phyloP scores from a whole-genome alignment of 2,888 invertebrate species.

The Panzeria rudis region DNA sequence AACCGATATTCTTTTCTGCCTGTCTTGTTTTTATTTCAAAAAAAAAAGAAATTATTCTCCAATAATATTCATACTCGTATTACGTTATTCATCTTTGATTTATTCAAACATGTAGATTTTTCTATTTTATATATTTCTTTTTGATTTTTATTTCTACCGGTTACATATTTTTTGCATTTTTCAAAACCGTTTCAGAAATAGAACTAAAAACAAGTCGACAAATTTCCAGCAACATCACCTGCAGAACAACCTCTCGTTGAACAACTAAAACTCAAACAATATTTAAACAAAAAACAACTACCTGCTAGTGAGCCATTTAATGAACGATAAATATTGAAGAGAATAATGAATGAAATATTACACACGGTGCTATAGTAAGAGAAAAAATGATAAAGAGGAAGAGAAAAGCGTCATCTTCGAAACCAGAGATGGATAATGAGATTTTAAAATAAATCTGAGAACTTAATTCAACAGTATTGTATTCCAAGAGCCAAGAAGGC shows the following conservation, averaged over 20 bases:
- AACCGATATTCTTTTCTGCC: constrained; percentile 39
- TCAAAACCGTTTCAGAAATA: constrained; percentile 68
- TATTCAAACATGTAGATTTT: constrained; percentile 21
- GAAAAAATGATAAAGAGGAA: constrained; percentile 27
- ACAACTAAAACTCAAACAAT: constrained; percentile 13
- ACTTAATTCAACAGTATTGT: not conserved
- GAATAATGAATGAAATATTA: constrained; percentile 37
- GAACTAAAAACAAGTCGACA: constrained; percentile 67
- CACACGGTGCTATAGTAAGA: not conserved
- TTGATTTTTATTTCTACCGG: constrained; percentile 39
- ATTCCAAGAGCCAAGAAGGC: no score
- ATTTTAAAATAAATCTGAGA: not conserved
- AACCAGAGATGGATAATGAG: constrained; percentile 1
- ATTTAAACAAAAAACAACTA: constrained; percentile 20
- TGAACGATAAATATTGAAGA: constrained; percentile 44
- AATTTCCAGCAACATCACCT: constrained; percentile 70
- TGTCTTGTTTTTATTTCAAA: not conserved
- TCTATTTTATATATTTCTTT: constrained; percentile 24
- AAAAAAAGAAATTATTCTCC: constrained; percentile 26
- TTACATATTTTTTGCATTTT: constrained; percentile 47
- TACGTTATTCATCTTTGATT: constrained; percentile 37
- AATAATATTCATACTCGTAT: constrained; percentile 25
- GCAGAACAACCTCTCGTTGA: constrained; percentile 46
- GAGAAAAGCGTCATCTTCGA: constrained; percentile 3
- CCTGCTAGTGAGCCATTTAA: constrained; percentile 49